phyloP scores from a whole-genome alignment of 2,888 invertebrate genomes.

The Eupeodes luniger region DNA sequence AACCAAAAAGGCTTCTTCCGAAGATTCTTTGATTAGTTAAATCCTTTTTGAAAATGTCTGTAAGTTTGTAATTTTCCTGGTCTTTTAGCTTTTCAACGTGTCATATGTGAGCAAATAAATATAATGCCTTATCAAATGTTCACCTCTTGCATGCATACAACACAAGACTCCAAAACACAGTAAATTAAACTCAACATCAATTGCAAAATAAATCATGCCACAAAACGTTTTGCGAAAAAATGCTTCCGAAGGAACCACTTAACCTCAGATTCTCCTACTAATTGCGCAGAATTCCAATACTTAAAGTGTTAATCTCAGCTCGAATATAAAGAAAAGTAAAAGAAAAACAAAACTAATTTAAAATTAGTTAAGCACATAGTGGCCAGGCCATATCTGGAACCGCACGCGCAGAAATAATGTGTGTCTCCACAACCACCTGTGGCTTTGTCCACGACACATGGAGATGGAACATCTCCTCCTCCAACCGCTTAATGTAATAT shows the following conservation, averaged over 20 bases:
- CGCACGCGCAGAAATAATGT: conserved; percentile 59
- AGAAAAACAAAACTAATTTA: background rate
- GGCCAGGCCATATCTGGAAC: conserved; percentile 50
- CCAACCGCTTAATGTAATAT: background rate
- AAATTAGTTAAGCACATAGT: conserved; percentile 32
- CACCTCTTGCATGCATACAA: background rate
- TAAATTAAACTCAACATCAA: conserved; percentile 1
- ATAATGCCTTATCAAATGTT: background rate
- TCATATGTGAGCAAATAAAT: no score
- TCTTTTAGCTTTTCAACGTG: no score
- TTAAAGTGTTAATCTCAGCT: conserved; percentile 21
- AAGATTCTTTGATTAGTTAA: no score
- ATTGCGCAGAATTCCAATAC: conserved; percentile 30
- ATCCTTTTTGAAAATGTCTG: no score
- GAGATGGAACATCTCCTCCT: conserved; percentile 34
- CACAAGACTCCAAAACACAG: no score
- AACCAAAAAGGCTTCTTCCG: no score
- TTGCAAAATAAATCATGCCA: conserved; percentile 54
- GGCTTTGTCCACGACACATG: conserved; percentile 65
- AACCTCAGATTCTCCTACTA: conserved; percentile 43
- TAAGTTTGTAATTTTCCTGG: no score
- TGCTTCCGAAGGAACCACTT: conserved; percentile 57
- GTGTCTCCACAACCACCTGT: conserved; percentile 61
- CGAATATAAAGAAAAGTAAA: background rate
- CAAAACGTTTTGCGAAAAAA: conserved; percentile 19